These are phyloP conservation scores for Oreochromis tanganicae DNA, from an alignment of 2,113 vertebrate genomes.

Conservation along the genomic window DNA sequence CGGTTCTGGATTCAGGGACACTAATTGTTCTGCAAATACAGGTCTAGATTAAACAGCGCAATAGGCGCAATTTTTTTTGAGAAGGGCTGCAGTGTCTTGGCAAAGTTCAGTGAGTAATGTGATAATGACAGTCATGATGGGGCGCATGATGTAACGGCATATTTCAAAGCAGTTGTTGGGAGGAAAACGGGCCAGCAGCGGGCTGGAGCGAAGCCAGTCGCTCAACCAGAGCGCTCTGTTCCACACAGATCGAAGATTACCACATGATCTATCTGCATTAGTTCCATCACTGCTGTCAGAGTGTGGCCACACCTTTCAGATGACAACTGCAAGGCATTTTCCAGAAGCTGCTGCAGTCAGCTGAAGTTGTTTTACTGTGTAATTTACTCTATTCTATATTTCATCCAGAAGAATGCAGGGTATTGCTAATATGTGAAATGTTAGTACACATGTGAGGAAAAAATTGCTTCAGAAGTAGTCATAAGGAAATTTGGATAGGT, in stretches of 20 bases:
- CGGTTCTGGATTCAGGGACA: neutral
- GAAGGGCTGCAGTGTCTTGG: neutral
- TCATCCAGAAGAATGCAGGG: neutral
- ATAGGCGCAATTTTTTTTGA: neutral
- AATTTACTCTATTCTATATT: neutral
- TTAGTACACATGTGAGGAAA: neutral
- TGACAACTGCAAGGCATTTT: constrained; percentile 28
- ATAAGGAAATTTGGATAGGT: neutral
- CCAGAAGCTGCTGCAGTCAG: constrained; percentile 12
- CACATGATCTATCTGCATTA: neutral
- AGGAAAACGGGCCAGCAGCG: neutral
- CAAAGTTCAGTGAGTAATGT: neutral
- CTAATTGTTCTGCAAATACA: neutral
- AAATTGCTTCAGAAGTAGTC: neutral
- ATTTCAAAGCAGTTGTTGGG: constrained; percentile 28
- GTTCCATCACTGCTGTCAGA: constrained; percentile 12
- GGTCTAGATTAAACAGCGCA: neutral
- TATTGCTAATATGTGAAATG: neutral
- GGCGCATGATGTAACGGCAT: constrained; percentile 24
- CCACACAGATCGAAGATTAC: constrained; percentile 4
- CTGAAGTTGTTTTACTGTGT: neutral
- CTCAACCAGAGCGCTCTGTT: neutral
- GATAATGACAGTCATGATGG: constrained; percentile 36
- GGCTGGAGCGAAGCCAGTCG: constrained; percentile 1
- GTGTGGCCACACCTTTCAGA: constrained; percentile 16